Conservation (phyloP, 37 sponge, comb jelly and placozoan genomes). For the Geodia barretti region DNA sequence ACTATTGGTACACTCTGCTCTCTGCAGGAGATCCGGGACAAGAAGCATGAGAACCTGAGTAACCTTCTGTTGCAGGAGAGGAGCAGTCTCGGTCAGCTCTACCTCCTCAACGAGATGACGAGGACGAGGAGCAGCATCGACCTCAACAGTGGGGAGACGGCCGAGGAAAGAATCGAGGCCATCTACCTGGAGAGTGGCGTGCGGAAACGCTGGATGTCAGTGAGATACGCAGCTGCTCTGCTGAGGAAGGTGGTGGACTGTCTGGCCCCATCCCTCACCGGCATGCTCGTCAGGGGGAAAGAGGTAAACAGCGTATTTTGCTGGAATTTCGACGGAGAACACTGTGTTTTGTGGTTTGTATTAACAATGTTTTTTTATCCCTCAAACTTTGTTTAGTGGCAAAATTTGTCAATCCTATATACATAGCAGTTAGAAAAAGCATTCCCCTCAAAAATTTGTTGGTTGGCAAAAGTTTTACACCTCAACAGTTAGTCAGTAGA, state of each 20-base stretch:
- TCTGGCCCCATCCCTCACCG: slow-evolving; percentile 80
- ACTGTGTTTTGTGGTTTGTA: too few species aligned
- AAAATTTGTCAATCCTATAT: too few species aligned
- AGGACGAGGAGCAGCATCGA: slow-evolving; percentile 29
- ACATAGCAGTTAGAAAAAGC: too few species aligned
- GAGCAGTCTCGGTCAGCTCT: slow-evolving; percentile 15
- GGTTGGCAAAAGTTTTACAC: too few species aligned
- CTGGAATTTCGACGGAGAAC: neutral
- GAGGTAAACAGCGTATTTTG: slow-evolving; percentile 15
- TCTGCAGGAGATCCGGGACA: too few species aligned
- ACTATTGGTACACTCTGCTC: too few species aligned
- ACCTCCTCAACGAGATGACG: slow-evolving; percentile 63
- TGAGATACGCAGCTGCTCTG: slow-evolving; percentile 73
- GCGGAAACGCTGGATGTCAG: slow-evolving; percentile 69
- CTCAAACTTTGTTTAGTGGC: too few species aligned
- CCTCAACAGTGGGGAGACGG: neutral
- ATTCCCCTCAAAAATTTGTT: too few species aligned
- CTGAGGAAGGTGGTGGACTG: slow-evolving; percentile 85
- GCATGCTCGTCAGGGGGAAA: slow-evolving; percentile 69
- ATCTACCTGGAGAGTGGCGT: slow-evolving; percentile 62
- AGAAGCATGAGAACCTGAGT: too few species aligned
- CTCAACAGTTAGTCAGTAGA: too few species aligned
- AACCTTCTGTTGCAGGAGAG: neutral
- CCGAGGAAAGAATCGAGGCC: neutral
- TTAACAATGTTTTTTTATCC: too few species aligned